These are phyloP conservation scores for Chrysemys picta DNA, from an alignment of 2,113 vertebrate genomes.

Conservation along the genomic window DNA sequence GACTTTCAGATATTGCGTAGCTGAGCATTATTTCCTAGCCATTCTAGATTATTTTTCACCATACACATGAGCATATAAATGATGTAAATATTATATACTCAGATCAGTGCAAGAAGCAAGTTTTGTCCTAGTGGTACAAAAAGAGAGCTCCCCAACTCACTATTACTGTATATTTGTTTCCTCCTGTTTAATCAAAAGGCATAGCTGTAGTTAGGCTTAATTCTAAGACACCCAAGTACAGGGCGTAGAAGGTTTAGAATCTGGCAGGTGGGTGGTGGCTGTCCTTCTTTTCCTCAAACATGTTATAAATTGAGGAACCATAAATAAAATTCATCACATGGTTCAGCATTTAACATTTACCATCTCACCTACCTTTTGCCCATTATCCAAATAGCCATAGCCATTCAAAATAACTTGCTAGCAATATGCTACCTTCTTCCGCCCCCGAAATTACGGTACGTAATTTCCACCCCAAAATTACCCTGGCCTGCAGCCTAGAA, in stretches of 20 bases:
- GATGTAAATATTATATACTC: neutral
- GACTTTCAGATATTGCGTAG: fast-evolving
- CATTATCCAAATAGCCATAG: neutral
- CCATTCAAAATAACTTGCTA: neutral
- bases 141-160: neutral
- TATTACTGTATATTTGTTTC: neutral
- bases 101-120: neutral
- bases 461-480: neutral
- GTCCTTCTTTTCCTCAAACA: neutral
- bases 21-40: neutral
- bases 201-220: neutral
- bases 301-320: neutral
- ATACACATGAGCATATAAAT: fast-evolving
- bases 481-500: neutral
- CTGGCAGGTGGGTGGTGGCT: neutral
- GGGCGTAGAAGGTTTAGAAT: neutral
- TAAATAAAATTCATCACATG: neutral
- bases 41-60: neutral
- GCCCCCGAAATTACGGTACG: neutral
- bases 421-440: neutral
- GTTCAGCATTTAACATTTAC: neutral
- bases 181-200: neutral
- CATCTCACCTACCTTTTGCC: neutral
- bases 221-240: neutral
- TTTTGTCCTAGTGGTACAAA: neutral